These are phyloP conservation scores for Pempheris klunzingeri DNA, from an alignment of 2,797 vertebrate genomes.

Conservation along the genomic window DNA sequence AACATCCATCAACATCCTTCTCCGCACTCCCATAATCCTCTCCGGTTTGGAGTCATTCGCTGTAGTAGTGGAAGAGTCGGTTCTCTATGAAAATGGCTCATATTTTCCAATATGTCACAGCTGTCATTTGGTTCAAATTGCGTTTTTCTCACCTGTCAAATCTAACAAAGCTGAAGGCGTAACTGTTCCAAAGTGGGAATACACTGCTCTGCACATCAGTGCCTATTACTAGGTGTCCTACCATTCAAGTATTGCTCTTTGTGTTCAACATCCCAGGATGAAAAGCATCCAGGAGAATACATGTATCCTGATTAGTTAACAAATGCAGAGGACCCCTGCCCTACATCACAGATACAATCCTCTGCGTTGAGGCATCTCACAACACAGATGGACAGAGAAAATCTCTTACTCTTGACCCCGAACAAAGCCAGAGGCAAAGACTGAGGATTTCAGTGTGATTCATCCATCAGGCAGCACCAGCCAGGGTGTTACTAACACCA, in stretches of 20 bases:
- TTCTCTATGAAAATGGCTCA: not conserved
- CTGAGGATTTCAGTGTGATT: constrained; percentile 57
- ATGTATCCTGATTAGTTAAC: not conserved
- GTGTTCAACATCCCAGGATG: not conserved
- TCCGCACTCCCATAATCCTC: not conserved
- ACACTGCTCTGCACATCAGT: not conserved
- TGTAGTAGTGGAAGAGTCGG: not conserved
- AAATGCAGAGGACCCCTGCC: not conserved
- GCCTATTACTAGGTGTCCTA: no score
- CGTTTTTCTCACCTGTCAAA: constrained; percentile 10
- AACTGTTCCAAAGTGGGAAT: not conserved
- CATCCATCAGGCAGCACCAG: constrained; percentile 53
- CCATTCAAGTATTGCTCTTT: not conserved
- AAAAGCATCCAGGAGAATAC: not conserved
- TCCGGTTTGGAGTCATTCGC: not conserved
- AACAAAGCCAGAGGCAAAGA: constrained; percentile 45
- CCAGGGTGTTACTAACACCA: constrained; percentile 52
- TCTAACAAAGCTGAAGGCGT: not conserved
- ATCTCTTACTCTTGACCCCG: constrained; percentile 28
- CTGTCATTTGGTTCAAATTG: constrained; percentile 3
- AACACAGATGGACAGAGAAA: constrained; percentile 11
- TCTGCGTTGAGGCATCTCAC: constrained; percentile 24
- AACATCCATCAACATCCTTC: not conserved
- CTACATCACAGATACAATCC: not conserved
- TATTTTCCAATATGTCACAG: not conserved